phyloP scores from a whole-genome alignment of 2,888 invertebrate genomes.

The Eumerus sabulonum region DNA sequence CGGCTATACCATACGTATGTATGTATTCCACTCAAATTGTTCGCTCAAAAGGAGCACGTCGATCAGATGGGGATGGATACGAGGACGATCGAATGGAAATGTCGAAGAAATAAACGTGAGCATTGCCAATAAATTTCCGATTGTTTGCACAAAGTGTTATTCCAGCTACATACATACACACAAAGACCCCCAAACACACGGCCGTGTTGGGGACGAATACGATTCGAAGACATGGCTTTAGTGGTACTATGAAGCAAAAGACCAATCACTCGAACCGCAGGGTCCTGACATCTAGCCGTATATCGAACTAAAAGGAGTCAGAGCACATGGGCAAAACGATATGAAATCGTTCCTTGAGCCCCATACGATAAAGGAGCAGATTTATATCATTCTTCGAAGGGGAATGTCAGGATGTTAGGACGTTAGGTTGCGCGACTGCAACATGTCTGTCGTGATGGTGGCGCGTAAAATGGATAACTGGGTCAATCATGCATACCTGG shows the following conservation, averaged over 20 bases:
- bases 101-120: conserved; percentile 62
- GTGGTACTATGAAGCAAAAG: conserved; percentile 39
- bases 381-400: conserved; percentile 42
- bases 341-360: not conserved
- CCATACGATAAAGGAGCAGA: conserved; percentile 26
- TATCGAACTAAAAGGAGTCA: conserved; percentile 9
- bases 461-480: conserved; percentile 30
- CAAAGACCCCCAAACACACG: no score
- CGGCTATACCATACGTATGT: no score
- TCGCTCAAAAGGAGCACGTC: no score
- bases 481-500: conserved; percentile 45
- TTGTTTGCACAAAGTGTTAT: conserved; percentile 67
- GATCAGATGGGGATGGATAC: no score
- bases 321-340: conserved; percentile 25
- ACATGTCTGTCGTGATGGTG: conserved; percentile 3
- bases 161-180: conserved; percentile 33
- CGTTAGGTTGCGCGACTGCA: no score
- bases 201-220: no score
- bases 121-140: conserved; percentile 62
- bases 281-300: conserved; percentile 21
- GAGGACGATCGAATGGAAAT: conserved; percentile 40
- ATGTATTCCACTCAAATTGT: conserved; percentile 19
- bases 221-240: no score
- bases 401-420: no score
- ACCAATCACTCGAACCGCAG: conserved; percentile 23